Evolutionary conservation across 1,140 invertebrate genomes (phyloP).

Genomic region (Macrobrachium nipponense): DNA sequence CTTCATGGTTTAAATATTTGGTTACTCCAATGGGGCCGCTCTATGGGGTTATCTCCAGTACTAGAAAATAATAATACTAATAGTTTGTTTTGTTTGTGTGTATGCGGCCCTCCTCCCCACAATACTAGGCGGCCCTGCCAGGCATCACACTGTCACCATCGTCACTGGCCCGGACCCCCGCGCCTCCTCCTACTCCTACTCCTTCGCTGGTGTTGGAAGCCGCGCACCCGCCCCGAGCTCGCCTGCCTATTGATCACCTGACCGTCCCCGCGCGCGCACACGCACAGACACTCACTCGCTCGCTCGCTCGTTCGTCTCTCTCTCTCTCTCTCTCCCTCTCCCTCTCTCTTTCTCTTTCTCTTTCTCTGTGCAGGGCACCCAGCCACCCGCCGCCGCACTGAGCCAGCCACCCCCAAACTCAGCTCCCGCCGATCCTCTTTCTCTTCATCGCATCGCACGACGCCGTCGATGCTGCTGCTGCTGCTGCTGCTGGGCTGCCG

Average conservation of each 20-base stretch:
- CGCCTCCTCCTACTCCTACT: conserved; percentile 48
- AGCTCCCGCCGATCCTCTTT: neutral
- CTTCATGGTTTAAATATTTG: conserved; percentile 30
- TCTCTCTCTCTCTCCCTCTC: neutral
- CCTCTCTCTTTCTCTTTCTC: neutral
- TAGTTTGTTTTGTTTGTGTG: conserved; percentile 5
- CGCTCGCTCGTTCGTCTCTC: neutral
- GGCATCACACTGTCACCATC: conserved; percentile 55
- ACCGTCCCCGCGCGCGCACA: conserved; percentile 47
- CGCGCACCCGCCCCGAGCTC: conserved; percentile 30
- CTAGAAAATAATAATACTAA: too few species aligned
- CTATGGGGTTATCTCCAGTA: conserved; percentile 12
- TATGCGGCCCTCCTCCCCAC: conserved; percentile 21
- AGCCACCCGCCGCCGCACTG: neutral
- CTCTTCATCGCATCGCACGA: neutral
- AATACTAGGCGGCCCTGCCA: conserved; percentile 39
- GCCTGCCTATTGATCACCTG: conserved; percentile 54
- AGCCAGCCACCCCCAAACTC: neutral
- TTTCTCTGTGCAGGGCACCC: neutral
- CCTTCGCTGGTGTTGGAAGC: conserved; percentile 33
- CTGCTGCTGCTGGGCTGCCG: neutral
- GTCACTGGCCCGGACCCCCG: conserved; percentile 51
- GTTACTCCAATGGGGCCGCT: neutral
- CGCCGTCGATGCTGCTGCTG: neutral
- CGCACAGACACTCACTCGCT: neutral